Percentiles rank a stretch among this genome's conserved stretches.
These are phyloP conservation scores for Achatina immaculata DNA, from an alignment of 1,140 invertebrate species.

Conservation along the genomic window DNA sequence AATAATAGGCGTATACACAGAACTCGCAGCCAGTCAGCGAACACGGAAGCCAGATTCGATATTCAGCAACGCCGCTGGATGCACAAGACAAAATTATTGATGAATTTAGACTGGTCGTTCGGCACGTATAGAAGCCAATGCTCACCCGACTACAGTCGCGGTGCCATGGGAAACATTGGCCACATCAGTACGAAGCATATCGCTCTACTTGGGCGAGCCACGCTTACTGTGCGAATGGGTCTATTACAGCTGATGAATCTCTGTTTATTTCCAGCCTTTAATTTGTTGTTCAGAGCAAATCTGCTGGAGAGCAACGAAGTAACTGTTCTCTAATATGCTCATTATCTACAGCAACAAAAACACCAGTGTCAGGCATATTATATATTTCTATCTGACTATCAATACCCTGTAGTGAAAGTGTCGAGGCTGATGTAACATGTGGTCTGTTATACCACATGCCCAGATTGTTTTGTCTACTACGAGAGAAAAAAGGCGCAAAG, in stretches of 20 bases:
- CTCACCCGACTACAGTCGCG: conserved; percentile 5
- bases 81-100: conserved; percentile 17
- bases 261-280: neutral
- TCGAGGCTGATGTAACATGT: too few relatives aligned
- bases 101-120: conserved; percentile 19
- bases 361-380: too few relatives aligned
- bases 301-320: too few relatives aligned
- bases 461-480: too few relatives aligned
- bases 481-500: too few relatives aligned
- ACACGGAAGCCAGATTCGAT: neutral
- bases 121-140: neutral
- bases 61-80: conserved; percentile 1
- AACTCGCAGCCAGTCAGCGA: neutral
- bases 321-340: too few relatives aligned
- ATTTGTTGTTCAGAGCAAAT: too few relatives aligned
- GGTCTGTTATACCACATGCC: too few relatives aligned
- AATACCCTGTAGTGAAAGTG: too few relatives aligned
- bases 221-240: neutral
- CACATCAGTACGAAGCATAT: neutral
- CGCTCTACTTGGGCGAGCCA: neutral
- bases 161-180: neutral
- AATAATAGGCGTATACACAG: conserved; percentile 4
- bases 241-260: neutral
- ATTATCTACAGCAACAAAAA: too few relatives aligned
- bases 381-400: too few relatives aligned